phyloP scores from a whole-genome alignment of 2,888 invertebrate genomes.

The Acronicta psi region DNA sequence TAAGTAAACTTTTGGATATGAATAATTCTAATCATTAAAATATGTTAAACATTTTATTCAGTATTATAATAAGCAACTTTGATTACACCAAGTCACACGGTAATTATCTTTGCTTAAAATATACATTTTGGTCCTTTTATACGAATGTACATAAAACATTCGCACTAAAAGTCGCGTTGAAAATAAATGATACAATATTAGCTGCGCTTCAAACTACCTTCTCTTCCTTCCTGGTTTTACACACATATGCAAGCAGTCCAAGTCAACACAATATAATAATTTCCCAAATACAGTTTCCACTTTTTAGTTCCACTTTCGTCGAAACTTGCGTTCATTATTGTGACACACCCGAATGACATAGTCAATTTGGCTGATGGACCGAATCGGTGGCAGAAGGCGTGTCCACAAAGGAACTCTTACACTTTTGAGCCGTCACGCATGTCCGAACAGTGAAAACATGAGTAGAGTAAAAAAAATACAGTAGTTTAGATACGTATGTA shows the following conservation, averaged over 20 bases:
- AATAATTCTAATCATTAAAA: no score
- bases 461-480: conserved; percentile 35
- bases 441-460: conserved; percentile 49
- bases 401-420: conserved; percentile 58
- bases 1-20: neutral
- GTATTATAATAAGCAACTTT: neutral
- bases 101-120: neutral
- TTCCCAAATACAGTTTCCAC: conserved; percentile 16
- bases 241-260: neutral
- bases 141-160: neutral
- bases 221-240: neutral
- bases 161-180: neutral
- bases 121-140: neutral
- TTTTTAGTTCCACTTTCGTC: conserved; percentile 55
- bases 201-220: neutral
- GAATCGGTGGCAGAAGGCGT: conserved; percentile 62
- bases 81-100: neutral
- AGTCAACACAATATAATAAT: neutral
- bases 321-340: conserved; percentile 40
- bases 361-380: conserved; percentile 65
- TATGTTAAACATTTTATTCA: neutral
- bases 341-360: conserved; percentile 62
- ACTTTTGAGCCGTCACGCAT: conserved; percentile 56
- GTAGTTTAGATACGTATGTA: conserved; percentile 47
- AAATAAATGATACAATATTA: neutral